Conservation (phyloP, 2,888 invertebrate genomes). For the Junonia oenone region DNA sequence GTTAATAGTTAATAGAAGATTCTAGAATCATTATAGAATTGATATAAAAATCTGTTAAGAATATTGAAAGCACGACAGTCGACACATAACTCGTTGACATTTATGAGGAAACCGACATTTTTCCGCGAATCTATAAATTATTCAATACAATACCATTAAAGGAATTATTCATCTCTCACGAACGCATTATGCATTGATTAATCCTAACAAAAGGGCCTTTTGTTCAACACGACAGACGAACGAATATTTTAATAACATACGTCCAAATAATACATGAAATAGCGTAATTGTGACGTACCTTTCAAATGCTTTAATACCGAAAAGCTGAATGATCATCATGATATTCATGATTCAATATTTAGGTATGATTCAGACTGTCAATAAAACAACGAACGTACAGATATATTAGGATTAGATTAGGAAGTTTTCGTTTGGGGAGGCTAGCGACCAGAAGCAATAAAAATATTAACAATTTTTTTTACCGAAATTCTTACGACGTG, state of each 20-base stretch:
- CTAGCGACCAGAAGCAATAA: too few relatives aligned
- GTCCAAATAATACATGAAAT: background rate
- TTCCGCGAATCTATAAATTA: slow-evolving; percentile 20
- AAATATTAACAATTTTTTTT: too few relatives aligned
- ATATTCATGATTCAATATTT: too few relatives aligned
- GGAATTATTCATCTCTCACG: slow-evolving; percentile 19
- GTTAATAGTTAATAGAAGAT: background rate
- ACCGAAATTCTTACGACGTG: too few relatives aligned
- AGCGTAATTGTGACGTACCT: background rate
- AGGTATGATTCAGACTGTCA: too few relatives aligned
- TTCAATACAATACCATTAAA: slow-evolving; percentile 15
- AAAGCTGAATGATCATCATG: too few relatives aligned
- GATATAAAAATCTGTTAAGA: background rate
- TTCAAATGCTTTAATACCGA: too few relatives aligned
- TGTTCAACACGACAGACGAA: background rate
- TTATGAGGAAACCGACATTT: slow-evolving; percentile 19
- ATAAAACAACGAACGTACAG: too few relatives aligned
- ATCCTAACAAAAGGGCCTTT: slow-evolving; percentile 6
- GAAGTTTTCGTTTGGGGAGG: too few relatives aligned
- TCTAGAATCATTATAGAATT: background rate
- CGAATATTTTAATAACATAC: background rate
- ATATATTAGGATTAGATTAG: too few relatives aligned
- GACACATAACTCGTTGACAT: slow-evolving; percentile 3
- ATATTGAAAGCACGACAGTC: background rate
- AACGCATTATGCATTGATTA: slow-evolving; percentile 18